Base-by-base conservation (phyloP, 2,888 invertebrate genomes). In the Thymelicus sylvestris region DNA sequence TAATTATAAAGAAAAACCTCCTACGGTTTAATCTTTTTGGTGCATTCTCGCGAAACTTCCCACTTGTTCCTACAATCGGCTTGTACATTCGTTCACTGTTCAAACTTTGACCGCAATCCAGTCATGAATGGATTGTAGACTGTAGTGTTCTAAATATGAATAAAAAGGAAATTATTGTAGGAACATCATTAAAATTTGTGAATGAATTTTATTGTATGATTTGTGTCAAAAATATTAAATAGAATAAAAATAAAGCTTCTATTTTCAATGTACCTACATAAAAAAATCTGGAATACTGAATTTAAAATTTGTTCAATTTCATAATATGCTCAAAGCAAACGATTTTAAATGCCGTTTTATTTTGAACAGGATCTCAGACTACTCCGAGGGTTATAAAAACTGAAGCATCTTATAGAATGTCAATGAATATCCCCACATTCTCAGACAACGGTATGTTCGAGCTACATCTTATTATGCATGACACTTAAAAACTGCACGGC, bases 1-100 rank as follows among this genome's bases (percentile, higher is more conserved):
- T n/a, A n/a, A n/a, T 69, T 57, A 69, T 69, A 69, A 69, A 69
- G 57, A 47, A 48, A 63, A 69, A 68, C 48, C 63, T 63, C 38
- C 55, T 64, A 38, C 19, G 31, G 31, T 59, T 63, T 39, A 57
- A 47, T 63, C 57, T 47, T 63, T 69, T 69, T 69, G 68, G 63
- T 55, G 62, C 68, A 31, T 44, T 63, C 63, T 57, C 55, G 38
- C 47, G 19, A 55, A 63, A 63, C 57, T 64, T 68, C 62, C 57
- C 62, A 66, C 66, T 66, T 66, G 57, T 48, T 13, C 13, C 63
- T 48, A 13, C 68, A 63, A 69, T 15, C 57, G 31, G 55, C 38
- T 69, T 61, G 68, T 69, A 55, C 63, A 69, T 64, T 69, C 68
- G 57, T 48, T 69, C 59, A 10, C 44, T 24, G 63, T 64, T 63